phyloP scores from a whole-genome alignment of 2,797 vertebrate species.

The Enteromius fasciolatus region DNA sequence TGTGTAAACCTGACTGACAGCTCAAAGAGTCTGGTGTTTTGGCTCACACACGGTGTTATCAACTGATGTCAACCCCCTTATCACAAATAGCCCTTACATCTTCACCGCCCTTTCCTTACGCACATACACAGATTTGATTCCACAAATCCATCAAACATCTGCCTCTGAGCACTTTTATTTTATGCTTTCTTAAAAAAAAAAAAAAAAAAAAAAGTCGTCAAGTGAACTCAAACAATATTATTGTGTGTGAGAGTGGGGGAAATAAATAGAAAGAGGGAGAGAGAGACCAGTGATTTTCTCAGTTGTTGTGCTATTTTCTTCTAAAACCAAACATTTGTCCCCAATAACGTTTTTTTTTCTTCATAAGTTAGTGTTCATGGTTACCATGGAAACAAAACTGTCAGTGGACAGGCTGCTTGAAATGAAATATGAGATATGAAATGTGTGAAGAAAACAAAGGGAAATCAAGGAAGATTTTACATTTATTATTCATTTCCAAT shows the following conservation, averaged over 20 bases:
- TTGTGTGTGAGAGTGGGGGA: too few species aligned
- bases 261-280: too few species aligned
- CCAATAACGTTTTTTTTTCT: not conserved
- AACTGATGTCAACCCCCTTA: constrained; percentile 47
- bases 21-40: constrained; percentile 46
- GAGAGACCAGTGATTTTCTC: not conserved
- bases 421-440: constrained; percentile 29
- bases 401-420: constrained; percentile 6
- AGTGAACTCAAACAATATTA: not conserved
- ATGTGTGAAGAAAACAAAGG: constrained; percentile 23
- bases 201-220: not conserved
- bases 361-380: constrained; percentile 8
- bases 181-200: not conserved
- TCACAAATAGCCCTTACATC: constrained; percentile 26
- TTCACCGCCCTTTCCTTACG: constrained; percentile 1
- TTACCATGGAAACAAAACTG: constrained; percentile 29
- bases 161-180: not conserved
- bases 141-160: not conserved
- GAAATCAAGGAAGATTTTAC: constrained; percentile 7
- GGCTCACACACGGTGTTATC: constrained; percentile 38
- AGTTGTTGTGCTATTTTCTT: not conserved
- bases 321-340: not conserved
- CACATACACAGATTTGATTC: constrained; percentile 28
- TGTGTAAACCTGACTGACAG: constrained; percentile 33
- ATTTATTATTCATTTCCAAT: not conserved